Base-by-base conservation (phyloP, 2,113 vertebrate genomes). In the Peromyscus californicus region DNA sequence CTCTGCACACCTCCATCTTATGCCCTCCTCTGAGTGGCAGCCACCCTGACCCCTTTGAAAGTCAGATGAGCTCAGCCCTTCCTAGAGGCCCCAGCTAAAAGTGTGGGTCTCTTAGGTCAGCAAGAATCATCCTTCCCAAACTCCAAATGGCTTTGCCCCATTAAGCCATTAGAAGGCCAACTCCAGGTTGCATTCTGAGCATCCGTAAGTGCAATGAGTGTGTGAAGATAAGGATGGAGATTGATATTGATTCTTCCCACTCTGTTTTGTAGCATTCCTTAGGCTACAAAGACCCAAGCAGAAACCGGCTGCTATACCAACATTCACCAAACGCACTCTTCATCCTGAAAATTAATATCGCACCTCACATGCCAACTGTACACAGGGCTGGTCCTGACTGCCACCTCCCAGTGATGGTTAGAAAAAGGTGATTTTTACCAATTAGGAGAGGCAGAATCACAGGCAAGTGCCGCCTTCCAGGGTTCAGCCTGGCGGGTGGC, bases 151-250 rank as follows among this genome's bases (percentile, higher is more conserved):
- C 83, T 93, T 54, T 84, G 51, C 76, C 72, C 59, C 84, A 93
- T 95, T 96, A 96, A 95, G 78, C 78, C 84, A 94, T 97, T 84
- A 93, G 72, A 39, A 97, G n/a, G 79, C 84, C 87, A 93, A 65
- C 70, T 65, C 76, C 12, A 91, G 70, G 69, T 61, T 95, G 74
- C 82, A 16, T 95, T 94, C 69, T 94, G 90, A 95, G 87, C 67
- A 88, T 93, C 74, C n/a, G 65, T 95, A 97, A 97, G 84, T 89
- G 92, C n/a, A 96, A 36, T 5, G 83, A 36, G 86, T 65, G 57
- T 0, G 0, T 75, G 76, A 83, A 96, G 97, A 61, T 61, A 89
- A 90, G 59, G 65, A 80, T 63, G 39, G 48, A 69, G 80, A 96
- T 85, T 90, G 75, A 79, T 95, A 94, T 95, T 86, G 96, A 98